Conservation (phyloP, 2,113 vertebrate species). For the Passer domesticus region DNA sequence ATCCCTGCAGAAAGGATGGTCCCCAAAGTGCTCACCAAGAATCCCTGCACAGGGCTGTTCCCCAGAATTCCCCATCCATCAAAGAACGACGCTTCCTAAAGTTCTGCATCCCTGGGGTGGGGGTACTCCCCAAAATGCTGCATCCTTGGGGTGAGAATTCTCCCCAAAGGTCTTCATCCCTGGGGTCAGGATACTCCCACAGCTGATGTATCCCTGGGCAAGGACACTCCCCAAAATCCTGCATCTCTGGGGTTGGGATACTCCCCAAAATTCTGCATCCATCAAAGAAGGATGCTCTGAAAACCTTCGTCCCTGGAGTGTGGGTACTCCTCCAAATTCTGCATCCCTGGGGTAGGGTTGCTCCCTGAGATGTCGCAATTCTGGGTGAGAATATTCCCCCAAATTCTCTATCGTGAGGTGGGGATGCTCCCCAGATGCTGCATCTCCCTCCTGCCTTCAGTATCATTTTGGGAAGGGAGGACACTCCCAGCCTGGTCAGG, state of each 20-base stretch:
- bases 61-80: neutral
- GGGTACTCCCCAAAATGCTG: neutral
- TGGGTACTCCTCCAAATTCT: too few relatives aligned
- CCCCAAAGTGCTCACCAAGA: neutral
- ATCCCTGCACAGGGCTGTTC: neutral
- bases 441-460: neutral
- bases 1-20: too few relatives aligned
- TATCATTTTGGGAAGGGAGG: neutral
- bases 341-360: neutral
- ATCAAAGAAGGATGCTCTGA: neutral
- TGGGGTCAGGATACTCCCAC: too few relatives aligned
- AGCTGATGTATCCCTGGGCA: neutral
- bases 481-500: rapidly evolving
- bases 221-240: neutral
- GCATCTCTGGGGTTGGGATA: neutral
- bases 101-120: too few relatives aligned
- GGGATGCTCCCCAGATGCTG: neutral
- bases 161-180: neutral
- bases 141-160: neutral
- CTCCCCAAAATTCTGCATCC: neutral
- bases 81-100: neutral
- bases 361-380: neutral
- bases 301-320: neutral
- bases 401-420: neutral
- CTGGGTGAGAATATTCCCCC: neutral